These are phyloP conservation scores for Scortum barcoo DNA, from an alignment of 2,113 vertebrate genomes.

Conservation along the genomic window DNA sequence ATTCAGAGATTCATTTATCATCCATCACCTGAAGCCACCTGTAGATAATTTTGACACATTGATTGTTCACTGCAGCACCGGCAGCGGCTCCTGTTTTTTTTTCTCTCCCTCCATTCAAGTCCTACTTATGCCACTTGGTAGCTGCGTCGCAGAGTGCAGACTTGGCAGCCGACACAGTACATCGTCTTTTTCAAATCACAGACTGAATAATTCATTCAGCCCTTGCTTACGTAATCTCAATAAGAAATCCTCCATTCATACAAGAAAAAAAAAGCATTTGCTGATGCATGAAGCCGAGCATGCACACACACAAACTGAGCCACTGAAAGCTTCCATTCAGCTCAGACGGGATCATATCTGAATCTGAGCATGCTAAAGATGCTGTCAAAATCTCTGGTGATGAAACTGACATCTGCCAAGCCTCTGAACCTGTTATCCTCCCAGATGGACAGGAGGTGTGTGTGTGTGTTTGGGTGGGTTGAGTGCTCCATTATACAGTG, in stretches of 20 bases:
- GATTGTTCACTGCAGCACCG: not conserved
- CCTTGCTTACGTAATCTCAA: conserved; percentile 51
- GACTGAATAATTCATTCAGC: conserved; percentile 65
- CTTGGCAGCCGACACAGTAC: conserved; percentile 18
- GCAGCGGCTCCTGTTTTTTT: not conserved
- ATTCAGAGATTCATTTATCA: not conserved
- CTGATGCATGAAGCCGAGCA: conserved; percentile 1
- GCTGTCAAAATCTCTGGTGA: conserved; percentile 54
- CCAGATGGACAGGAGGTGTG: conserved; percentile 24
- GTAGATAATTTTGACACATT: not conserved
- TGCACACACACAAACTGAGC: not conserved
- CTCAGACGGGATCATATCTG: conserved; percentile 10
- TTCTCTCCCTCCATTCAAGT: not conserved
- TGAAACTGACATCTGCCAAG: conserved; percentile 41
- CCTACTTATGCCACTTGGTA: not conserved
- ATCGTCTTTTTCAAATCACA: conserved; percentile 24
- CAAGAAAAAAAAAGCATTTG: conserved; percentile 34
- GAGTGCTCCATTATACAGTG: conserved; percentile 16
- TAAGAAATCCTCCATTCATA: conserved; percentile 67
- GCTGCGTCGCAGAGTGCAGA: conserved; percentile 23
- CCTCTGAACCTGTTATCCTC: conserved; percentile 39
- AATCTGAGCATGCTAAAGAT: conserved; percentile 25
- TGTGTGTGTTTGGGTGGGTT: not conserved
- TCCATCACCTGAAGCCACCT: not conserved
- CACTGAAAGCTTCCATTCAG: conserved; percentile 11